Evolutionary conservation across 2,888 invertebrate genomes (phyloP).

Genomic region (Lochmaea crataegi): DNA sequence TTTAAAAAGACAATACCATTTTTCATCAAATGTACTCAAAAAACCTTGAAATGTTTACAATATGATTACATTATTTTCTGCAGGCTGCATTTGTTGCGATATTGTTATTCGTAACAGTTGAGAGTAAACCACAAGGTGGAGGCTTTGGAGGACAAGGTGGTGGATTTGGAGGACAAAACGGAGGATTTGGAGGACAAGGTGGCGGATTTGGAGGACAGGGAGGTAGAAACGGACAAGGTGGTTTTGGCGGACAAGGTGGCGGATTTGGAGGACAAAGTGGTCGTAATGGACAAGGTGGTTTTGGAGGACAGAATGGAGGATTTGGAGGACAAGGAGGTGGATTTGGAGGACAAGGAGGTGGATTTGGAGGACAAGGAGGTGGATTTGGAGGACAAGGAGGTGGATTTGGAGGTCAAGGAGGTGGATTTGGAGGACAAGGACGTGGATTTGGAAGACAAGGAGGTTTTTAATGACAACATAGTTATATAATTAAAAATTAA

Average conservation of each 20-base stretch:
- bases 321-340: background rate
- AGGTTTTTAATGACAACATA: background rate
- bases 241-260: background rate
- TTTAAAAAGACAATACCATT: no score
- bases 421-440: background rate
- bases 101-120: background rate
- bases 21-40: no score
- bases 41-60: no score
- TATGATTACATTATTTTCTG: background rate
- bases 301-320: conserved; percentile 1
- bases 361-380: background rate
- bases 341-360: background rate
- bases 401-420: background rate
- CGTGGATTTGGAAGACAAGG: background rate
- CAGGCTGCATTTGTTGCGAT: background rate
- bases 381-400: background rate
- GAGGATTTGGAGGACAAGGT: background rate
- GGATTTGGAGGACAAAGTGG: background rate
- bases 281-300: background rate
- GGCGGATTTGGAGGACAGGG: background rate
- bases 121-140: background rate
- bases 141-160: background rate
- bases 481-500: background rate
- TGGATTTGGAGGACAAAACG: background rate
- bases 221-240: no score